Evolutionary conservation across 2,113 vertebrate genomes (phyloP), one percentile per base, ranked within the genome.

Genomic region (Bolborhynchus lineola): DNA sequence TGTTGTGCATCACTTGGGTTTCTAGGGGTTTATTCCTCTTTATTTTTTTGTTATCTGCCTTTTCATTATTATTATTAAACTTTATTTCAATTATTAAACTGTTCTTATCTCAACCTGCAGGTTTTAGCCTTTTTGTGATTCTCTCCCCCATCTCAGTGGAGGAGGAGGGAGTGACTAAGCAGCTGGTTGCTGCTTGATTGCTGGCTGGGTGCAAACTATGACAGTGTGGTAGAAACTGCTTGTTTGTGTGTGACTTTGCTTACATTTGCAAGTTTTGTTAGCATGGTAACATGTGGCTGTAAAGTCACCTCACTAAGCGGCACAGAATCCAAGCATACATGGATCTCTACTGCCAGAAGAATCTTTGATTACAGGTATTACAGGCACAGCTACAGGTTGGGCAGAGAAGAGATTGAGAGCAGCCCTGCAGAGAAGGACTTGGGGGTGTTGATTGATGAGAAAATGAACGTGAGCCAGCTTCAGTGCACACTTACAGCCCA

Each of bases 391-490:
- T n/a, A 13, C 55, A 57, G 31, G 31, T 57, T 57, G 55, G 31
- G 19, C 12, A n/a, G 11, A 57, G 31, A n/a, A 57, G 31, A 57
- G 31, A 57, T 57, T 57, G 8, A n/a, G 19, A 57, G 31, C 31
- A 57, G 12, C 4, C 19, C 55, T 57, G 31, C 0, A 0, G 5
- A 6, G 53, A 21, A 57, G 5, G 53, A 57, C 31, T 20, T 9
- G 18, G 3, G 18, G 31, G 11, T 33, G 53, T 6, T 20, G 11
- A 18, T 57, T 0, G 5, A 20, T 57, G 18, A 57, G 11, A 20
- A 57, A 33, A 10, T 9, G 10, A 57, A 20, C 11, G 33, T 33
- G 18, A 13, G 11, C 12, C 4, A 1, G 18, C 46, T 47, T 6
- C 29, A 55, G 18, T 33, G 18, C 20, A 18, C 3, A 3, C 29